These are phyloP conservation scores for Steatornis caripensis DNA, from an alignment of 2,113 vertebrate species.

Conservation along the genomic window DNA sequence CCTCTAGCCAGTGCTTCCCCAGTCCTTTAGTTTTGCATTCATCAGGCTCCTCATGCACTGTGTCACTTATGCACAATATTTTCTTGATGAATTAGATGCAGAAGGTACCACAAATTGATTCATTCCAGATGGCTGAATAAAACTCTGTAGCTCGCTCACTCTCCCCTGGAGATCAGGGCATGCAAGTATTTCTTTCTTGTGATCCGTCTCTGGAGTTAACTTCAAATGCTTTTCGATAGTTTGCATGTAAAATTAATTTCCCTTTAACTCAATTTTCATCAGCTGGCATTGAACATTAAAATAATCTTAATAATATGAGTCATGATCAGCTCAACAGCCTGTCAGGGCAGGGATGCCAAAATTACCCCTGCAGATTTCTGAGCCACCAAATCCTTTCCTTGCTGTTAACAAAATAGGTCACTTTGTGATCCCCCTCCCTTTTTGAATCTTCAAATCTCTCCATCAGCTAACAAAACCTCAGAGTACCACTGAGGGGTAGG, in stretches of 20 bases:
- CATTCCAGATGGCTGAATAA: conserved; percentile 49
- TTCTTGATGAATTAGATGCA: conserved; percentile 27
- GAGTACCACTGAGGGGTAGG: background rate
- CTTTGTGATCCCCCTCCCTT: background rate
- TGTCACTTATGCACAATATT: conserved; percentile 1
- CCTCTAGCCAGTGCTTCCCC: background rate
- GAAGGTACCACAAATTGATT: conserved; percentile 48
- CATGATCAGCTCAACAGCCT: background rate
- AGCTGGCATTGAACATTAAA: conserved; percentile 8
- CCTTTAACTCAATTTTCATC: conserved; percentile 39
- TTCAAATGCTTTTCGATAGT: background rate
- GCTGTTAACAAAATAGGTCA: conserved; percentile 5
- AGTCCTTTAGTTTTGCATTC: background rate
- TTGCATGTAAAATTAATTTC: conserved; percentile 53
- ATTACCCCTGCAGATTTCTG: background rate
- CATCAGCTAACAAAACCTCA: background rate
- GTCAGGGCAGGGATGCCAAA: conserved; percentile 21
- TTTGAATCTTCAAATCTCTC: background rate
- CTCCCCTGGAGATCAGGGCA: conserved; percentile 4
- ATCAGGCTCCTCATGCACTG: background rate
- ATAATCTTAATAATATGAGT: conserved; percentile 32
- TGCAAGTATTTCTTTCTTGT: background rate
- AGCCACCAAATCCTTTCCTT: conserved; percentile 3
- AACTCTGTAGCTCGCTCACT: background rate
- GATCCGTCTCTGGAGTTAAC: conserved; percentile 31